A percentile compares a stretch with the other conserved stretches of the same genome.
Conservation (phyloP, 2,888 invertebrate genomes). For the Hypomecis punctinalis region DNA sequence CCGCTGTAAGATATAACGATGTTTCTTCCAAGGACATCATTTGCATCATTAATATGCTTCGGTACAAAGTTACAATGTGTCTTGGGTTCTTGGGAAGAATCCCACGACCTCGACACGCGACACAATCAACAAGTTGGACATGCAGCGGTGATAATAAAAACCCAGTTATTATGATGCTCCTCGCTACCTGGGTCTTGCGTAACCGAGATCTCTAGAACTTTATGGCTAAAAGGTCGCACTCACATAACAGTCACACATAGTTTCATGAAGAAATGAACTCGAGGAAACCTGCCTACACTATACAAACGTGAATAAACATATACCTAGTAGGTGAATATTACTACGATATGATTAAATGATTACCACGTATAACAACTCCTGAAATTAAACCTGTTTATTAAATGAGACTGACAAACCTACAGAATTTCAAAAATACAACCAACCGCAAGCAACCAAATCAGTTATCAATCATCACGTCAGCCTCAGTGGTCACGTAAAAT, state of each 20-base stretch:
- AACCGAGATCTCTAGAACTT: slow-evolving; percentile 11
- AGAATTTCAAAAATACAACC: not conserved
- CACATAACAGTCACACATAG: slow-evolving; percentile 30
- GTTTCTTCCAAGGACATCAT: slow-evolving; percentile 45
- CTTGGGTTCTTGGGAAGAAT: slow-evolving; percentile 73
- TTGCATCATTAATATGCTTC: slow-evolving; percentile 53
- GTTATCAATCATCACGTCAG: no score
- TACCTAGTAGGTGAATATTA: no score
- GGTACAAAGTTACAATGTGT: slow-evolving; percentile 23
- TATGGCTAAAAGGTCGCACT: slow-evolving; percentile 6
- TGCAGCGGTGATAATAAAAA: slow-evolving; percentile 43
- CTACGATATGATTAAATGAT: no score
- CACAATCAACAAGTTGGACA: slow-evolving; percentile 50
- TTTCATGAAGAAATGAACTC: slow-evolving; percentile 16
- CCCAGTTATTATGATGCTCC: slow-evolving; percentile 17
- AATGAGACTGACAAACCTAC: not conserved
- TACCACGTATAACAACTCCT: no score
- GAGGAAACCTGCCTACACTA: no score
- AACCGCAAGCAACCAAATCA: not conserved
- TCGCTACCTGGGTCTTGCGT: slow-evolving; percentile 3
- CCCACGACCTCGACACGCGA: slow-evolving; percentile 64
- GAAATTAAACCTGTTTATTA: no score
- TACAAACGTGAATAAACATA: no score
- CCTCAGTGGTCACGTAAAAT: slow-evolving; percentile 4
- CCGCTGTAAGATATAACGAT: slow-evolving; percentile 16